Conservation (phyloP, 2,113 vertebrate species). For the Cyprinus carpio region DNA sequence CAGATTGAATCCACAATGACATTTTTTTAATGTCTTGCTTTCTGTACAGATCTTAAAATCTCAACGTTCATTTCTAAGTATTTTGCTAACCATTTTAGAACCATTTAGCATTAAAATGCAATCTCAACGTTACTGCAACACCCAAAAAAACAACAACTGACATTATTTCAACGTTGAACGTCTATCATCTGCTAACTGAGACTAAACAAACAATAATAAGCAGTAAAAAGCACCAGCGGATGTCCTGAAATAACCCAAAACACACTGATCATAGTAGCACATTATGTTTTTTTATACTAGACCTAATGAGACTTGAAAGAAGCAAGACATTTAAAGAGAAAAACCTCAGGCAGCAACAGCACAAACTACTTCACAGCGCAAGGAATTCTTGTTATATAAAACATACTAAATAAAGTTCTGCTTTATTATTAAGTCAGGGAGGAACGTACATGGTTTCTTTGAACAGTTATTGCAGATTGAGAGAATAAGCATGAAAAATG, state of each 20-base stretch:
- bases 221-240: neutral
- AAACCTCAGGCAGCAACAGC: constrained; percentile 51
- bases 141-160: neutral
- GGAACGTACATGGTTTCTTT: neutral
- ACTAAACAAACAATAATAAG: neutral
- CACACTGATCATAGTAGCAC: too few species aligned
- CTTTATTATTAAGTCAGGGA: neutral
- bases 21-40: neutral
- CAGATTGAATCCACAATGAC: neutral
- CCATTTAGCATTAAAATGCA: neutral
- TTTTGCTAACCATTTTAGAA: neutral
- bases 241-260: neutral
- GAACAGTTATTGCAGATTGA: neutral
- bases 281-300: constrained; percentile 9
- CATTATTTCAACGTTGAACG: neutral
- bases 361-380: constrained; percentile 16
- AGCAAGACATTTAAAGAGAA: constrained; percentile 56
- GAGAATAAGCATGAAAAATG: neutral
- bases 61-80: neutral
- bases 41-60: neutral
- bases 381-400: neutral
- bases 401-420: neutral
- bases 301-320: constrained; percentile 19
- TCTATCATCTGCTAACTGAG: neutral
- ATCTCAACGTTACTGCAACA: neutral